These are phyloP conservation scores for Pollachius pollachius DNA, from an alignment of 2,113 vertebrate species.

Conservation along the genomic window DNA sequence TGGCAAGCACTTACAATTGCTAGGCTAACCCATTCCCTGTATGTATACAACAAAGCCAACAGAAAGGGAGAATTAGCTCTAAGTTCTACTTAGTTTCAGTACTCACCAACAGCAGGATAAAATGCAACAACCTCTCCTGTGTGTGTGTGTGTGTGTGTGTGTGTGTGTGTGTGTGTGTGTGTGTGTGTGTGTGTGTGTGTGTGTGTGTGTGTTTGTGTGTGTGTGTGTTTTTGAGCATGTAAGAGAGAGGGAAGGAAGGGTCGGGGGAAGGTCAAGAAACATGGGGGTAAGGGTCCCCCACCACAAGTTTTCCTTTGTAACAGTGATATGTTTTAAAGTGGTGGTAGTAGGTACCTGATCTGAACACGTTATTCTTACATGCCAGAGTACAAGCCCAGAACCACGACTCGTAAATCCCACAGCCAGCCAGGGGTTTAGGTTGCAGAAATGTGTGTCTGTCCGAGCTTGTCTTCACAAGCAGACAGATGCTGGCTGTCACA, in stretches of 20 bases:
- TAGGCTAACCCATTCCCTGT: too few species aligned
- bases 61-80: too few species aligned
- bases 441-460: conserved; percentile 44
- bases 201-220: too few species aligned
- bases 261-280: neutral
- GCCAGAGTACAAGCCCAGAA: conserved; percentile 43
- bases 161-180: too few species aligned
- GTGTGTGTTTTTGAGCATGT: neutral
- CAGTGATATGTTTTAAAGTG: conserved; percentile 56
- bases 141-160: too few species aligned
- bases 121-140: too few species aligned
- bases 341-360: conserved; percentile 55
- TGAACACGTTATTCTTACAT: conserved; percentile 56
- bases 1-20: too few species aligned
- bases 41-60: too few species aligned
- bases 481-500: conserved; percentile 58
- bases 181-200: too few species aligned
- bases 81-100: too few species aligned
- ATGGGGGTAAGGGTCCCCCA: conserved; percentile 21
- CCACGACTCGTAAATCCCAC: conserved; percentile 58
- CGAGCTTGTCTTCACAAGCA: conserved; percentile 35
- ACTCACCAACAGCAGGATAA: too few species aligned
- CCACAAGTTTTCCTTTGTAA: conserved; percentile 60
- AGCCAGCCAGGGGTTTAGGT: conserved; percentile 43
- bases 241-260: neutral